These are phyloP conservation scores for Cerceris rybyensis DNA, from an alignment of 2,888 invertebrate species.

Conservation along the genomic window DNA sequence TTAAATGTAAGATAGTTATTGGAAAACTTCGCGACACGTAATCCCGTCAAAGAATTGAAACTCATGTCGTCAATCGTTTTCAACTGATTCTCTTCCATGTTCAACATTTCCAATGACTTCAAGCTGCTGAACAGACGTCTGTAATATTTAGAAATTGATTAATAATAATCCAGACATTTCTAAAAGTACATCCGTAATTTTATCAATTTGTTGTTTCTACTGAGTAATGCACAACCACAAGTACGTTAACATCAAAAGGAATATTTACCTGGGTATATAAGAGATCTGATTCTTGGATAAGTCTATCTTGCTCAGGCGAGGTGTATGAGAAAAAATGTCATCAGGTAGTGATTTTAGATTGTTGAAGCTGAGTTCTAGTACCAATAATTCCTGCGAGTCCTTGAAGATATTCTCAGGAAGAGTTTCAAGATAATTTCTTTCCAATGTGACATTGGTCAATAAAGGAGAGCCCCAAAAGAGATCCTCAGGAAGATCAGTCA, in stretches of 20 bases:
- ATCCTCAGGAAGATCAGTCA: slow-evolving; percentile 85
- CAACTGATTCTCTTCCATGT: slow-evolving; percentile 83
- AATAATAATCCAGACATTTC: neutral
- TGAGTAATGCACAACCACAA: neutral
- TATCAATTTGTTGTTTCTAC: too few species aligned
- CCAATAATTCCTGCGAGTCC: slow-evolving; percentile 85
- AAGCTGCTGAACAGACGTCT: slow-evolving; percentile 81
- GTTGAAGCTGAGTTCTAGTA: slow-evolving; percentile 87
- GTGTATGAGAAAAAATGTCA: slow-evolving; percentile 84
- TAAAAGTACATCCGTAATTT: neutral
- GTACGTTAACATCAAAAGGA: neutral
- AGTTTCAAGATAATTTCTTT: slow-evolving; percentile 81
- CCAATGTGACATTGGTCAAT: slow-evolving; percentile 85
- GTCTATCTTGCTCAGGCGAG: slow-evolving; percentile 84
- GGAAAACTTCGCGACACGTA: slow-evolving; percentile 83
- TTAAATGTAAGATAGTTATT: slow-evolving; percentile 83
- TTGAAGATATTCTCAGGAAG: slow-evolving; percentile 86
- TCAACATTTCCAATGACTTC: slow-evolving; percentile 81
- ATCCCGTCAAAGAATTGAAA: slow-evolving; percentile 83
- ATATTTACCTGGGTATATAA: slow-evolving; percentile 84
- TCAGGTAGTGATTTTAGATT: slow-evolving; percentile 84
- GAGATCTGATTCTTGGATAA: slow-evolving; percentile 86
- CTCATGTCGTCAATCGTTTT: slow-evolving; percentile 80
- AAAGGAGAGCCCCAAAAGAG: slow-evolving; percentile 85
- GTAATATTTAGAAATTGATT: slow-evolving; percentile 14